Evolutionary conservation across 2,888 invertebrate species (phyloP).

Genomic region (Callyntrura guangdongensis): DNA sequence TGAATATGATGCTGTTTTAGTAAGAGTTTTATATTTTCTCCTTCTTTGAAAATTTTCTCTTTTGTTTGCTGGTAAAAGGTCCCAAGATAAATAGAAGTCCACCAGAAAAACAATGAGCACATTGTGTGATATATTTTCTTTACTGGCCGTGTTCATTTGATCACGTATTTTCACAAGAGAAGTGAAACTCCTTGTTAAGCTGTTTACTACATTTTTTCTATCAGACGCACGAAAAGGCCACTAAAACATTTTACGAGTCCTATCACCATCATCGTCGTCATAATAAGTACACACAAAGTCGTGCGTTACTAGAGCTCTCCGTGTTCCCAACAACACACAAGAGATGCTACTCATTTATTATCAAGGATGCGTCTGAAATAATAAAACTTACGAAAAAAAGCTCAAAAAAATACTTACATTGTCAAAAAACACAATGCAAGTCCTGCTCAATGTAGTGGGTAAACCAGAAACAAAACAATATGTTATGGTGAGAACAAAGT

Average conservation of each 20-base stretch:
- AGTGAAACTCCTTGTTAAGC: too few relatives aligned
- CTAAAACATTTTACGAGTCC: neutral
- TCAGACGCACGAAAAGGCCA: neutral
- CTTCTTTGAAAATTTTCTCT: neutral
- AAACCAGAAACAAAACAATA: too few relatives aligned
- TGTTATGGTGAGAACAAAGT: too few relatives aligned
- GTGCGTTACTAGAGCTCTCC: neutral
- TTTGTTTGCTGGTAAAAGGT: neutral
- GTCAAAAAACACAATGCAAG: too few relatives aligned
- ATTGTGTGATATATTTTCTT: neutral
- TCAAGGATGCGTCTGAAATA: constrained; percentile 48
- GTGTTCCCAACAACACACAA: neutral
- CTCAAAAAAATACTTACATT: too few relatives aligned
- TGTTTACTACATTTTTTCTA: too few relatives aligned
- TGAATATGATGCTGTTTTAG: neutral
- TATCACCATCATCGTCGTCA: neutral
- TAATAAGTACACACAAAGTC: neutral
- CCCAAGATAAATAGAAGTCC: neutral
- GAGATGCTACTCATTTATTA: constrained; percentile 56
- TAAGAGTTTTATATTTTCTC: neutral
- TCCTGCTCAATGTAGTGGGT: neutral
- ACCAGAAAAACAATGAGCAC: neutral
- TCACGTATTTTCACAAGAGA: neutral
- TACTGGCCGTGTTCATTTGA: neutral
- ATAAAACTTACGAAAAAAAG: constrained; percentile 16